Percentiles rank a stretch among this genome's conserved stretches.
These are phyloP conservation scores for Mystacides longicornis DNA, from an alignment of 2,888 invertebrate genomes.

Conservation along the genomic window DNA sequence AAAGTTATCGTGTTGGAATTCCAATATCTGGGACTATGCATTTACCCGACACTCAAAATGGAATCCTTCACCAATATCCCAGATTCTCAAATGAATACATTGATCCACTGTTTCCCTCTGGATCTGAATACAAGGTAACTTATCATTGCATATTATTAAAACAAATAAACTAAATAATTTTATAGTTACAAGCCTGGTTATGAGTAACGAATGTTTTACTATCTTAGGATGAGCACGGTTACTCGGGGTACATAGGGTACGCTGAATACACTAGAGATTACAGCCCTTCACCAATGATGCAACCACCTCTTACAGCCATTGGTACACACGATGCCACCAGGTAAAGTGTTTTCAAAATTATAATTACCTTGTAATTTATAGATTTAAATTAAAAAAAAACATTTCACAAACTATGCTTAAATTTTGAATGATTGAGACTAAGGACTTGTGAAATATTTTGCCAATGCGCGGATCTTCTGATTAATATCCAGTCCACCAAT, in stretches of 20 bases:
- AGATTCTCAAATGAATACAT: conserved; percentile 23
- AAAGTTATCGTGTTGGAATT: conserved; percentile 22
- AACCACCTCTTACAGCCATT: conserved; percentile 40
- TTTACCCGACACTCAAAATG: conserved; percentile 22
- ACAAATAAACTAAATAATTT: neutral
- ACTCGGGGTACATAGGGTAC: conserved; percentile 81
- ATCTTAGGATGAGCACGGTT: conserved; percentile 67
- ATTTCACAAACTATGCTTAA: too few species aligned
- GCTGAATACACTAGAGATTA: conserved; percentile 85
- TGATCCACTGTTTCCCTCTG: conserved; percentile 22
- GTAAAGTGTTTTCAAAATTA: conserved; percentile 34
- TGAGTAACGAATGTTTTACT: neutral
- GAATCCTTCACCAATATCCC: conserved; percentile 21
- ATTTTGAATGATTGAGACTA: too few species aligned
- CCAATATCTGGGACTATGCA: conserved; percentile 18
- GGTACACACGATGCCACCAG: conserved; percentile 46
- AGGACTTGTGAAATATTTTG: too few species aligned
- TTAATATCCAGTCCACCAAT: too few species aligned
- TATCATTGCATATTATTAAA: neutral
- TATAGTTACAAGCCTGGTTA: neutral
- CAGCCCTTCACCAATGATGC: conserved; percentile 65
- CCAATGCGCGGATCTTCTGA: too few species aligned
- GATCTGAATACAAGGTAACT: conserved; percentile 22
- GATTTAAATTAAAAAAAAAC: too few species aligned
- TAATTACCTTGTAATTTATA: too few species aligned